Evolutionary conservation across 2,797 vertebrate genomes (phyloP).

Genomic region (Mormyrops boulengeri): DNA sequence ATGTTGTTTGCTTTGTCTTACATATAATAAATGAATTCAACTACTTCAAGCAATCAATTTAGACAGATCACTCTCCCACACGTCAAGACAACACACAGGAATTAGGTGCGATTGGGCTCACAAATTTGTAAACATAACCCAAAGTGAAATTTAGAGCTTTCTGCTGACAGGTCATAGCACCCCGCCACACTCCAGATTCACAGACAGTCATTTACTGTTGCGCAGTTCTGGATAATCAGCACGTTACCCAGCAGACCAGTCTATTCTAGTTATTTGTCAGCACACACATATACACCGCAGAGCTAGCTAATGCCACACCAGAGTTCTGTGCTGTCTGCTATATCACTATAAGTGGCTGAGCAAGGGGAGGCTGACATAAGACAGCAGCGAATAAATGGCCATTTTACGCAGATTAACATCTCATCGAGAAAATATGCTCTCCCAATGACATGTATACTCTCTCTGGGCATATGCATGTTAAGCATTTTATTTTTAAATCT

Average conservation of each 20-base stretch:
- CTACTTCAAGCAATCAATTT: background rate
- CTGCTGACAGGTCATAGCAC: background rate
- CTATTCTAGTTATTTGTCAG: background rate
- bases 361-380: background rate
- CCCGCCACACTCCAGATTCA: background rate
- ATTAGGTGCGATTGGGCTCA: too few species aligned
- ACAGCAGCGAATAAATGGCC: background rate
- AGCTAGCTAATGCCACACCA: background rate
- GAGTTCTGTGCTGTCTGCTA: background rate
- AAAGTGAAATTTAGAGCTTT: background rate
- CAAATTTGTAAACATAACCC: background rate
- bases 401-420: background rate
- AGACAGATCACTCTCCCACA: background rate
- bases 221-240: background rate
- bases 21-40: background rate
- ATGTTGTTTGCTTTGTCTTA: background rate
- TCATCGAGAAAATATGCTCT: background rate
- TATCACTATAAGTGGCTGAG: background rate
- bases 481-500: background rate
- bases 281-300: background rate
- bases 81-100: background rate
- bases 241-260: background rate
- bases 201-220: background rate
- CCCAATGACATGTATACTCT: background rate
- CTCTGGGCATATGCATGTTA: background rate